Base-by-base conservation (phyloP, 2,113 vertebrate species). In the Cebus imitator region DNA sequence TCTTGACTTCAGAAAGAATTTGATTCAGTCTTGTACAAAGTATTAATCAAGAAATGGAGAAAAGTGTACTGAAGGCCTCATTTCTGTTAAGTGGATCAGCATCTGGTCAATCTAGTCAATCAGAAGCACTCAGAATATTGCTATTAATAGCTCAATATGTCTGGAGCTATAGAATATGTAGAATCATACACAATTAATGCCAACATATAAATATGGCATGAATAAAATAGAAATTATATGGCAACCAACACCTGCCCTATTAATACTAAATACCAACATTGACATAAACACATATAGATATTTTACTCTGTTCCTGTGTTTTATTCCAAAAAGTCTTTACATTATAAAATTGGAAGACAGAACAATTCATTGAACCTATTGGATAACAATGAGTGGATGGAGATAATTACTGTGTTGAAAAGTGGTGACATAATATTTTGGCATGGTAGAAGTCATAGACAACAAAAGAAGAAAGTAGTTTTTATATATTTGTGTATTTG, bases 1-100 rank as follows among this genome's bases (percentile, higher is more conserved):
- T 96, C 75, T 91, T 96, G 94, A 96, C 92, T 95, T 96, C 83
- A 96, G 90, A 86, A 94, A 75, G 86, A 94, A 23, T 94, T 96
- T 97, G 80, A 92, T 64, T 93, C 75, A 78, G 68, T 93, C 52
- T 89, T 91, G 4, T 79, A 86, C 78, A 55, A 95, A 80, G 95
- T 83, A 96, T 96, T 95, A 97, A 96, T 96, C 92, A 96, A 95
- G 83, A 95, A 96, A 89, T 48, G 79, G 32, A 45, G 13, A 82
- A 93, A 96, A 91, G 58, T 50, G 11, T 93, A 58, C 83, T 80
- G 80, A 83, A 85, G 80, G 2, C 25, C 68, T 92, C 10, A 13
- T 8, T n/a, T 66, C 10, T 81, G 25, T 64, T 94, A 92, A 94
- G 75, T 90, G 55, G 43, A 37, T 92, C 58, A 57, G 25, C 40